Base-by-base conservation (phyloP, 2,113 vertebrate genomes). In the Osmerus mordax region DNA sequence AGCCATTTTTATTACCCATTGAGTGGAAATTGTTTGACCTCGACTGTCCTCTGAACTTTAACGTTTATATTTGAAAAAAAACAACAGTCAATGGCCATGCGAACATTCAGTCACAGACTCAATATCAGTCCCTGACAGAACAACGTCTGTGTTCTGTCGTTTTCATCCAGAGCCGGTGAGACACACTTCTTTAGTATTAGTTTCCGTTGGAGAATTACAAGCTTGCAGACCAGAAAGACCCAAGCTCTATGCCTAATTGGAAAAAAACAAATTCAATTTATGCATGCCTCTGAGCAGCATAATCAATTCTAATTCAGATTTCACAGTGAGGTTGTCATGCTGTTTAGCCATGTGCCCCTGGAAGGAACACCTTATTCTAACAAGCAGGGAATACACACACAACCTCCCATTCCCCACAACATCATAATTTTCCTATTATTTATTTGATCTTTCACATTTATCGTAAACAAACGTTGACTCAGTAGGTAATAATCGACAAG, bases 301-400 rank as follows among this genome's bases (percentile, higher is more conserved):
- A 83, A 90, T 89, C 88, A 85, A 89, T 85, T 88, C 86, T 85
- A 85, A 88, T 89, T 89, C 81, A 77, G 77, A 89, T 89, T 90
- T 89, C 84, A 90, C 83, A 78, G 86, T 69, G 72, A 82, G 11
- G 60, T 65, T 4, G 70, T 84, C 75, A 69, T 74, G 79, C 83
- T 79, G 78, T 81, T 85, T 80, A 76, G 72, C 60, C 63, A 60
- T 72, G 58, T 60, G 58, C 9, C 21, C 11, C 4, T 60, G 58
- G 19, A 60, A 12, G 19, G 58, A 13, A 23, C 77, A 78, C 72
- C 83, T 89, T 85, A 84, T 84, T 84, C 77, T 81, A 80, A 87
- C 87, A 86, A 71, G 15, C 67, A 55, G 63, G 64, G 81, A 78
- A 81, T 82, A 75, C 72, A 67, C 60, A 56, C 63, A 56, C 62